Base-by-base conservation (phyloP, 2,888 invertebrate species). In the Platycnemis pennipes region DNA sequence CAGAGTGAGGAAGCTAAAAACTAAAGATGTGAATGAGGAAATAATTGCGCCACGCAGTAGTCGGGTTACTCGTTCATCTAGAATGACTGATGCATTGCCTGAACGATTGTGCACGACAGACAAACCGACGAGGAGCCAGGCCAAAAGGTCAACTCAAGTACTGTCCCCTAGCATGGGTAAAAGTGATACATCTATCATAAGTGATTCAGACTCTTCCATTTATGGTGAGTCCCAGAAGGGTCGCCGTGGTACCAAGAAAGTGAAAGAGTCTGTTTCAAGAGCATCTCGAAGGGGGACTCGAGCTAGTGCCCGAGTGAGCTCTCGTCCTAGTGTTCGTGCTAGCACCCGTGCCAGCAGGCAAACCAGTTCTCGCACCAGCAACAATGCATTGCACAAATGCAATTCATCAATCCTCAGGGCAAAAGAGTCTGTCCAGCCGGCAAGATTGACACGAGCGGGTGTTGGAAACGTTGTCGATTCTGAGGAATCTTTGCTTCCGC, bases 41-140 rank as follows among this genome's bases (percentile, higher is more conserved):
- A 45, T 26, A 69, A 77, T 37, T 37, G 0, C 5, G 42, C 44
- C 44, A 37, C n/a, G n/a, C 11, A 63, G 26, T 31, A 42, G 42
- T 49, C 2, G n/a, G 37, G 13, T 53, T 16, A 91, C 91, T 22
- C 91, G 91, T 63, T 91, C 91, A n/a, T 91, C 91, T 44, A 91
- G 63, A 91, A 42, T 91, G 56, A 69, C 26, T n/a, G 91, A 44
- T 7, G 45, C 45, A 42, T 16, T 26, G n/a, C 22, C 13, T 44
- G 91, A 91, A 3, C 44, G 69, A n/a, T 26, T 44, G 44, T 22
- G 44, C 44, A 56, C 26, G 26, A n/a, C 42, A 5, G n/a, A 7
- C 8, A 91, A 44, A 42, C 44, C 22, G 42, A 22, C 44, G 0
- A 69, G 44, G 19, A 63, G 44, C 1, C 31, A 37, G n/a, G 77